Evolutionary conservation across 2,888 invertebrate species (phyloP), one percentile per base, ranked within the genome.

Genomic region (Paralinhomoeus sp.): DNA sequence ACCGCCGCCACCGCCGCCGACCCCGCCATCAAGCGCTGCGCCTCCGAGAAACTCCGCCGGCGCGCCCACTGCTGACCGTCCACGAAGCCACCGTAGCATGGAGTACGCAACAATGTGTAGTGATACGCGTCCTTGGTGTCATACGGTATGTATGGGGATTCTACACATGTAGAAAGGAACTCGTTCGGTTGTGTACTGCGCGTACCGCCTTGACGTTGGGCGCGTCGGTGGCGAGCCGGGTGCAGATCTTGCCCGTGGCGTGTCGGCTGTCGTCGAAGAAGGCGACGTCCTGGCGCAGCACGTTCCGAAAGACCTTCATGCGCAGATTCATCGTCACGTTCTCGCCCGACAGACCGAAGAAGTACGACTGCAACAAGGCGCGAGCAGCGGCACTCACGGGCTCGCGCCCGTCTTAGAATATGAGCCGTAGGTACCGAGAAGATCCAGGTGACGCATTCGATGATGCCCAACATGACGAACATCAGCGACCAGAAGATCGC

Each of bases 401-500:
- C 21, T 13, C n/a, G 5, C 21, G n/a, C 37, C 2, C 18, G 7
- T 18, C 21, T 21, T 3, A 20, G 20, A 37, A 18, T 12, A 37
- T 9, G 7, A 21, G 15, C 9, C 18, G 37, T 20, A n/a, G 38
- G 13, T 33, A 62, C 62, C 45, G 62, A 53, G 23, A 56, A 42
- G 46, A 56, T 57, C 47, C 62, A 59, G 21, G 62, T 57, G 17
- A 65, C 35, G 20, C 57, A 63, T 35, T 64, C 61, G 15, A 58
- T 51, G 3, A 56, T 53, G 12, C 64, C 71, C 17, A 71, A 55
- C 1, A 52, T 50, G 18, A 57, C 45, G 46, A 57, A 57, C 53
- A 54, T 52, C 51, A 66, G 53, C 34, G 68, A 62, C 71, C 71
- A 71, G 42, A 63, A 55, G 12, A 67, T 56, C 31, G 65, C 62